A percentile compares a stretch with the other conserved stretches of the same genome.
phyloP scores from a whole-genome alignment of 2,797 vertebrate species.

The Erithacus rubecula region DNA sequence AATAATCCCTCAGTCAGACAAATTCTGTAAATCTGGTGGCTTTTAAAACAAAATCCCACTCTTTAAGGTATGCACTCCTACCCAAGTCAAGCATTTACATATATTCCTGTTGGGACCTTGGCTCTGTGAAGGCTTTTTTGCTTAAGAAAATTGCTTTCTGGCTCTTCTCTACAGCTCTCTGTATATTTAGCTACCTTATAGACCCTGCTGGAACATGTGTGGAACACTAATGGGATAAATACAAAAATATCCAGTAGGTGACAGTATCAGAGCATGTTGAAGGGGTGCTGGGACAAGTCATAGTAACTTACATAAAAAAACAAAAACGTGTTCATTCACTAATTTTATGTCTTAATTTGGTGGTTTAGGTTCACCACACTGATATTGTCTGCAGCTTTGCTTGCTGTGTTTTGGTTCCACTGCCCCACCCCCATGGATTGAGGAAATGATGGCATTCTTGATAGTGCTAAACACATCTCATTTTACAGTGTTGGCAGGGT shows the following conservation, averaged over 20 bases:
- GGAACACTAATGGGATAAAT: not conserved
- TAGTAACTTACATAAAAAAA: rapidly evolving
- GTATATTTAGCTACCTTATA: not conserved
- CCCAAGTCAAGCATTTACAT: not conserved
- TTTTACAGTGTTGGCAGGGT: not conserved
- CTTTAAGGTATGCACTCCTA: not conserved
- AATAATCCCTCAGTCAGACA: not conserved
- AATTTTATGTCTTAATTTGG: not conserved
- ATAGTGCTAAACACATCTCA: not conserved
- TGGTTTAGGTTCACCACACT: not conserved
- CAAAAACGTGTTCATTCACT: not conserved
- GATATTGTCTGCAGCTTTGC: not conserved
- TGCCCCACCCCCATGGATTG: rapidly evolving
- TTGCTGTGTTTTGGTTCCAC: not conserved
- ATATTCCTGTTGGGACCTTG: not conserved
- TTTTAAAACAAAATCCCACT: not conserved
- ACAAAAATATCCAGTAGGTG: not conserved
- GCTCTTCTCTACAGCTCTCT: not conserved
- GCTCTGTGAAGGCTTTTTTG: not conserved
- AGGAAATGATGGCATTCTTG: not conserved
- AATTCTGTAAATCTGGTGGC: not conserved
- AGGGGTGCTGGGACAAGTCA: not conserved
- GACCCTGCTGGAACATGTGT: not conserved
- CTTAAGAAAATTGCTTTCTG: not conserved
- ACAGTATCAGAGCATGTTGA: not conserved